Conservation (phyloP, 2,113 vertebrate species). For the Sorex araneus region DNA sequence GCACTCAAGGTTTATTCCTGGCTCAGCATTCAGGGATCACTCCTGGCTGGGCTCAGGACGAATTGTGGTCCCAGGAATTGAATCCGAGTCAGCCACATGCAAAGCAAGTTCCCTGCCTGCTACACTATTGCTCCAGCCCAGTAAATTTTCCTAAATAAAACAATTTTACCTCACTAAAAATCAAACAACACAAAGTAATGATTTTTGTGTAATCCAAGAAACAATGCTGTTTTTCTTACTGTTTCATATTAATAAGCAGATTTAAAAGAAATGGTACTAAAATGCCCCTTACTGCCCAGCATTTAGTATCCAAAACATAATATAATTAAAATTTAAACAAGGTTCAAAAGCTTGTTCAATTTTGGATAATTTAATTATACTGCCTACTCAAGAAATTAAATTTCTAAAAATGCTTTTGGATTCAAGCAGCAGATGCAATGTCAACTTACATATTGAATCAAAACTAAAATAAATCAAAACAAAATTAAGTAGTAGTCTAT, state of each 20-base stretch:
- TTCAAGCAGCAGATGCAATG: neutral
- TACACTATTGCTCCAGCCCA: too few relatives aligned
- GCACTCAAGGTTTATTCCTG: too few relatives aligned
- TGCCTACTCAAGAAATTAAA: slow-evolving; percentile 23
- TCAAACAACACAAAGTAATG: slow-evolving; percentile 50
- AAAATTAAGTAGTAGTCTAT: slow-evolving; percentile 19
- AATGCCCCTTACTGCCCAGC: neutral
- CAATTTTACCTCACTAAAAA: too few relatives aligned
- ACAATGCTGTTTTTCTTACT: neutral
- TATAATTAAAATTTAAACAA: neutral
- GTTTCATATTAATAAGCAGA: slow-evolving; percentile 28
- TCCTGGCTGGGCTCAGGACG: too few relatives aligned
- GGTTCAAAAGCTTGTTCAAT: neutral
- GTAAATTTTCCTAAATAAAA: too few relatives aligned
- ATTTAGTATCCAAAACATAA: slow-evolving; percentile 13
- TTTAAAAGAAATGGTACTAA: neutral
- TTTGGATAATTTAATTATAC: slow-evolving; percentile 14
- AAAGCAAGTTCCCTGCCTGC: too few relatives aligned
- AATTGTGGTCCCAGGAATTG: too few relatives aligned
- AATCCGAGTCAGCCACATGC: too few relatives aligned
- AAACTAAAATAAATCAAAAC: slow-evolving; percentile 42
- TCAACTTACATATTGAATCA: slow-evolving; percentile 41
- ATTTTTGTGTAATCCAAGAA: neutral
- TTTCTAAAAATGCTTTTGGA: slow-evolving; percentile 22
- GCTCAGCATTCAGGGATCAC: too few relatives aligned